phyloP scores from a whole-genome alignment of 2,888 invertebrate species.

The Pandemis corylana region DNA sequence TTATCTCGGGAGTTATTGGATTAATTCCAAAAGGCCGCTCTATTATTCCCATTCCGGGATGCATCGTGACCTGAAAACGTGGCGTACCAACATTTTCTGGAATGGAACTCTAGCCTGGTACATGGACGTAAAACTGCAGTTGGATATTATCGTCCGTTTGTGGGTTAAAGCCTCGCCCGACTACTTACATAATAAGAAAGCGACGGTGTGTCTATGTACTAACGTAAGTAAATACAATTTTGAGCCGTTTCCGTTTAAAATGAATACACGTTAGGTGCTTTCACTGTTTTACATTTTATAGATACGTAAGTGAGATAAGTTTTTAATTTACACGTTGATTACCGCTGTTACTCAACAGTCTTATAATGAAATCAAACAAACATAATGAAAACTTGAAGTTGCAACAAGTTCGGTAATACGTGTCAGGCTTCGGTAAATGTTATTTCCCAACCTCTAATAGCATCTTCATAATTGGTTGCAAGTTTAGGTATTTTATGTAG shows the following conservation, averaged over 20 bases:
- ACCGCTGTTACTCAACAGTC: conserved; percentile 17
- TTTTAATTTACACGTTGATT: conserved; percentile 28
- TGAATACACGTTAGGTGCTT: conserved; percentile 54
- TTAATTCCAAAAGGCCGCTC: not conserved
- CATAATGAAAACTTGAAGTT: conserved; percentile 15
- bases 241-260: conserved; percentile 47
- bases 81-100: not conserved
- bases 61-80: not conserved
- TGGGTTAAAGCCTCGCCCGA: conserved; percentile 21
- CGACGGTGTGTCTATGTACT: conserved; percentile 59
- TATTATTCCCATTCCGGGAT: not conserved
- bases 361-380: conserved; percentile 22
- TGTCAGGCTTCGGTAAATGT: conserved; percentile 11
- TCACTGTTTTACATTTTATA: conserved; percentile 51
- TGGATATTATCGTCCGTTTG: not conserved
- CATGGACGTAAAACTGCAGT: not conserved
- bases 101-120: not conserved
- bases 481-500: not conserved
- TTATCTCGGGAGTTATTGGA: no score
- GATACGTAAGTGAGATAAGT: conserved; percentile 29
- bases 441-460: conserved; percentile 24
- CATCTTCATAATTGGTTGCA: conserved; percentile 2
- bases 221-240: conserved; percentile 60
- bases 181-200: conserved; percentile 67
- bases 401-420: conserved; percentile 10